These are phyloP conservation scores for Oxytorus armatus DNA, from an alignment of 2,888 invertebrate species.

Conservation along the genomic window DNA sequence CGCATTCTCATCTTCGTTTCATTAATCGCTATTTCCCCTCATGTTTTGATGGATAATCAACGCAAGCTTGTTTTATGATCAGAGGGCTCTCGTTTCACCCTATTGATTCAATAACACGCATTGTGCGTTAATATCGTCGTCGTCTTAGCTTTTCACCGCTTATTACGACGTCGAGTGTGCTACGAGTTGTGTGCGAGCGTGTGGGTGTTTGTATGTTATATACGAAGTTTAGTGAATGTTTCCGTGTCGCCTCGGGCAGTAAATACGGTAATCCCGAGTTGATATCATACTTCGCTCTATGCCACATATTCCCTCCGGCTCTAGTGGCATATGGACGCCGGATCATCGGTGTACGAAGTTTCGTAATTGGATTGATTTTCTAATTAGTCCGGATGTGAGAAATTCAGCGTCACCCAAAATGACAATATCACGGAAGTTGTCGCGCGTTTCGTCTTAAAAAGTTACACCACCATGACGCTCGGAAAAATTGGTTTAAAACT, in stretches of 20 bases:
- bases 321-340: background rate
- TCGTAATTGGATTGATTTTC: slow-evolving; percentile 15
- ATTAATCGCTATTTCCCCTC: background rate
- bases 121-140: background rate
- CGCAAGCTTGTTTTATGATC: slow-evolving; percentile 6
- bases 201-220: background rate
- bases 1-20: background rate
- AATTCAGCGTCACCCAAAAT: background rate
- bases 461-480: no score
- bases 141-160: background rate
- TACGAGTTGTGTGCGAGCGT: no score
- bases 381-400: background rate
- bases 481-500: no score
- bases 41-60: background rate
- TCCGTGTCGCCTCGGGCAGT: background rate
- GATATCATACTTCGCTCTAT: background rate
- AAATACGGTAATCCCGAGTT: background rate
- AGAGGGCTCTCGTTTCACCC: background rate
- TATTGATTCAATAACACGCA: background rate
- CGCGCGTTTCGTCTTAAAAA: background rate
- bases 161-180: no score
- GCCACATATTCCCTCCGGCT: background rate
- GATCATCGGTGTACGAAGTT: background rate
- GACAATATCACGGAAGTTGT: background rate
- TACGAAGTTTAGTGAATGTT: background rate